phyloP scores from a whole-genome alignment of 1,140 invertebrate species.

The Rhagoletis pomonella region DNA sequence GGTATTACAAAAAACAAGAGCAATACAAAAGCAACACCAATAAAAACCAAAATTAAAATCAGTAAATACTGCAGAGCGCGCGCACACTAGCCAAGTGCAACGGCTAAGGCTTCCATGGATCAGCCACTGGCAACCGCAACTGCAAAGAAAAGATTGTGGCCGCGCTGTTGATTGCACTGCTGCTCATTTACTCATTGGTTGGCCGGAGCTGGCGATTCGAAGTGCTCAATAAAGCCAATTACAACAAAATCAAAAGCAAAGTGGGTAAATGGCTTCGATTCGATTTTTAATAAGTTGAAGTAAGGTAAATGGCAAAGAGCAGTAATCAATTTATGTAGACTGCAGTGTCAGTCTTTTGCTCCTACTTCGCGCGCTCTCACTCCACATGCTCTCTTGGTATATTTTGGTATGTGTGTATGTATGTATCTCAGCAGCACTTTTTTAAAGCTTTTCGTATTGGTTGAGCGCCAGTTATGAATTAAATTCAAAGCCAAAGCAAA shows the following conservation, averaged over 20 bases:
- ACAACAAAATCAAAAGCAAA: neutral
- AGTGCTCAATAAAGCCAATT: conserved; percentile 41
- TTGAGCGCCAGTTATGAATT: neutral
- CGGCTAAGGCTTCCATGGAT: conserved; percentile 23
- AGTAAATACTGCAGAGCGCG: neutral
- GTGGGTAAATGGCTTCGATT: neutral
- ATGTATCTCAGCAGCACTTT: neutral
- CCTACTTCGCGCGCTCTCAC: neutral
- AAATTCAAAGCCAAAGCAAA: neutral
- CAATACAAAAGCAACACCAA: neutral
- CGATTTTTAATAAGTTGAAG: neutral
- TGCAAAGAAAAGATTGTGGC: conserved; percentile 2
- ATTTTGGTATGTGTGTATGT: neutral
- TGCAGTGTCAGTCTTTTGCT: neutral
- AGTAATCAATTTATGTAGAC: neutral
- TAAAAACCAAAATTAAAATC: neutral
- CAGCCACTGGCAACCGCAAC: neutral
- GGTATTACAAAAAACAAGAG: neutral
- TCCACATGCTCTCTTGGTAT: neutral
- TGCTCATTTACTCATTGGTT: neutral
- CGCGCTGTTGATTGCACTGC: neutral
- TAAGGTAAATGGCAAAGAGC: conserved; percentile 5
- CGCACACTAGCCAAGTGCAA: conserved; percentile 2
- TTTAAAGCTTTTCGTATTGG: neutral
- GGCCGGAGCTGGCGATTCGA: neutral